phyloP scores from a whole-genome alignment of 1,140 invertebrate species.

The Gerris buenoi region DNA sequence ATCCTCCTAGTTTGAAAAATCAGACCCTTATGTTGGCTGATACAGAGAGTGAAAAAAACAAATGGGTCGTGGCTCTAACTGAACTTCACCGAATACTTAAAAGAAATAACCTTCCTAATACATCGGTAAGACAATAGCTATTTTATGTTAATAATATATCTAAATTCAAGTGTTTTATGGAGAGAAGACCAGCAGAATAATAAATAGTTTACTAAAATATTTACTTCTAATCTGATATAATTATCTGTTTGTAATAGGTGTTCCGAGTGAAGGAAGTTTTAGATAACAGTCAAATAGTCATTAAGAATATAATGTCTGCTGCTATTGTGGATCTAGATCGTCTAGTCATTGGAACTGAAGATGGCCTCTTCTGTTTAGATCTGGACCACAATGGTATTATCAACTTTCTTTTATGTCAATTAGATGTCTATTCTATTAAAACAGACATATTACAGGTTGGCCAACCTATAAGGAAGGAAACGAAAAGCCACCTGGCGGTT shows the following conservation, averaged over 20 bases:
- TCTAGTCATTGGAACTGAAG: constrained; percentile 81
- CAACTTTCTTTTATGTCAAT: no score
- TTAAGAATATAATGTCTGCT: constrained; percentile 73
- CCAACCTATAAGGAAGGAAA: no score
- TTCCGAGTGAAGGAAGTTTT: constrained; percentile 81
- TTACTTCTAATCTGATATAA: no score
- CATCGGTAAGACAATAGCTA: constrained; percentile 69
- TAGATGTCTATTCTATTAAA: no score
- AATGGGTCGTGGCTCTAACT: constrained; percentile 94
- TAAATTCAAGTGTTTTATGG: no score
- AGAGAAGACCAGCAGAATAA: no score
- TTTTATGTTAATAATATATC: no score
- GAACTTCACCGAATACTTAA: constrained; percentile 93
- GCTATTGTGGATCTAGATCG: constrained; percentile 77
- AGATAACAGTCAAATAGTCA: constrained; percentile 67
- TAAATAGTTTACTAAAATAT: no score
- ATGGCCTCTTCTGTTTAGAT: constrained; percentile 89
- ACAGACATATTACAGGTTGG: no score
- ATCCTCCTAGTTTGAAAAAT: constrained; percentile 66
- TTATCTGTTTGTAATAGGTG: constrained; percentile 36
- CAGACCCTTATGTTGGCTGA: constrained; percentile 90
- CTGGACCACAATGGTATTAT: constrained; percentile 80
- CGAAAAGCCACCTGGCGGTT: no score
- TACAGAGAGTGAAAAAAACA: constrained; percentile 89
- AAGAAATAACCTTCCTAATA: constrained; percentile 86